phyloP scores from a whole-genome alignment of 2,888 invertebrate genomes.

The Melanargia galathea region DNA sequence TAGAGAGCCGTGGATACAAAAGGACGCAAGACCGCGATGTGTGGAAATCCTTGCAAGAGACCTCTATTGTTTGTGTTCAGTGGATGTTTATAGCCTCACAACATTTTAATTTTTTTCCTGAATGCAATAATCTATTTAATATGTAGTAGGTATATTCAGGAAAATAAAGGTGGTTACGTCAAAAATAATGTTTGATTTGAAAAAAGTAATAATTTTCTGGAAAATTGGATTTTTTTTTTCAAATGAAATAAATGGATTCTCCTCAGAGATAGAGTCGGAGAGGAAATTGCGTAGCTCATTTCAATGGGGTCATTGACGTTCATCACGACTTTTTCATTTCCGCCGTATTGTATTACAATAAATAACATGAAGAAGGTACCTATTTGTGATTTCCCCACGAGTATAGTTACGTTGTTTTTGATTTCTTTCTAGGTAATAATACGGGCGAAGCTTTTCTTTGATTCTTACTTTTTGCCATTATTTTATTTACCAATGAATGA shows the following conservation, averaged over 20 bases:
- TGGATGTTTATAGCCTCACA: too few species aligned
- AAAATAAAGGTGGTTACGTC: background rate
- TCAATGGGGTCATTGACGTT: slow-evolving; percentile 29
- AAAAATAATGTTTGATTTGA: background rate
- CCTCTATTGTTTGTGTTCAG: too few species aligned
- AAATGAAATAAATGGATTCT: slow-evolving; percentile 10
- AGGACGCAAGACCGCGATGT: too few species aligned
- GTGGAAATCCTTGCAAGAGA: too few species aligned
- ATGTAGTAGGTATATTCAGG: too few species aligned
- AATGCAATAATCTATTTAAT: too few species aligned
- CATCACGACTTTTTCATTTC: slow-evolving; percentile 30
- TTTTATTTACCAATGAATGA: too few species aligned
- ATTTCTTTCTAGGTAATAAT: background rate
- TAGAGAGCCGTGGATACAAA: too few species aligned
- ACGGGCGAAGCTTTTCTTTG: background rate
- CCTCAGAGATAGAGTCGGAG: slow-evolving; percentile 1
- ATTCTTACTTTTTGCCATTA: too few species aligned
- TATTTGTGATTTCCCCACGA: slow-evolving; percentile 3
- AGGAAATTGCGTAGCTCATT: slow-evolving; percentile 31
- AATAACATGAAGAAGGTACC: slow-evolving; percentile 10
- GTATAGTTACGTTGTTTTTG: background rate
- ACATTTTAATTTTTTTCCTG: too few species aligned
- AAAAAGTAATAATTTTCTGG: slow-evolving; percentile 3
- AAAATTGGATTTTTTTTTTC: slow-evolving; percentile 2
- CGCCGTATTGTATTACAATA: slow-evolving; percentile 20